Base-by-base conservation (phyloP, 2,113 vertebrate genomes). In the Leiothrix lutea region DNA sequence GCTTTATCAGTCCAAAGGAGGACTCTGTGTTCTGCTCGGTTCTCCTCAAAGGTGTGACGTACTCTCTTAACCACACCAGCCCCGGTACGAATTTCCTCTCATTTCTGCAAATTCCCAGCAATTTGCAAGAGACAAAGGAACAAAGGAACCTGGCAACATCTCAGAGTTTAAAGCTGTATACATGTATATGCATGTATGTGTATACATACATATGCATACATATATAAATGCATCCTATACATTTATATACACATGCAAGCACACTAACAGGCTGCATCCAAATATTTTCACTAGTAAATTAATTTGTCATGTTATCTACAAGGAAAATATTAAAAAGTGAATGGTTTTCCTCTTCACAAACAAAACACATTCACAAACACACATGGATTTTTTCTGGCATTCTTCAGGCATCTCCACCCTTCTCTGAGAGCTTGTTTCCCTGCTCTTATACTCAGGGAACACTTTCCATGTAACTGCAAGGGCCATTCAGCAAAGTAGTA, bases 281-380 rank as follows among this genome's bases (percentile, higher is more conserved):
- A 92, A 31, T 88, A 91, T 50, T 94, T 91, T 70, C 51, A 61
- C 54, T 47, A 66, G 62, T 54, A 88, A 82, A 95, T 73, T 86
- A 62, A 83, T 88, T 90, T 74, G 19, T 20, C 26, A 13, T 38
- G 26, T 71, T 60, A 83, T 60, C 56, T 60, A 56, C 44, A 66
- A 21, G 48, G 47, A 95, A 90, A 94, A 80, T 51, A 81, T 12
- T 16, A 75, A 74, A 42, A 80, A 71, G 25, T 72, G 35, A 95
- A 87, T 45, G 14, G 58, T 50, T 89, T 94, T 83, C 64, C 48
- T 85, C 73, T 88, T 85, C 35, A 80, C 61, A 85, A 89, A 71
- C 19, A 80, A 51, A 95, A 64, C 21, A 48, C n/a, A 86, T 73
- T 62, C 44, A 94, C 12, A 1, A 92, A 94, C 33, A 85, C 0